Percentiles rank a stretch among this genome's conserved stretches.
phyloP scores from a whole-genome alignment of 2,888 invertebrate genomes.

The Leucophora obtusa region DNA sequence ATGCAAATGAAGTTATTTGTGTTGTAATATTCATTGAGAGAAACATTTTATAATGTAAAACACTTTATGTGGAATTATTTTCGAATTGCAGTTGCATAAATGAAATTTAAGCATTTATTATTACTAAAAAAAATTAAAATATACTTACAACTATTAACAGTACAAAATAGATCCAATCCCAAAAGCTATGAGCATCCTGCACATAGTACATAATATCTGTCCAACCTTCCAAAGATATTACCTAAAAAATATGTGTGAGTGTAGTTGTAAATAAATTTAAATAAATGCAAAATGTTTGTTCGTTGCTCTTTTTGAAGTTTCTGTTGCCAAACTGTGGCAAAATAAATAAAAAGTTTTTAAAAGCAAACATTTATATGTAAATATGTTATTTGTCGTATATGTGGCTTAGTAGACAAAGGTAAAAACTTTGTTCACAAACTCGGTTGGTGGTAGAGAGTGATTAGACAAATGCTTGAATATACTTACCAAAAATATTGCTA shows the following conservation, averaged over 20 bases:
- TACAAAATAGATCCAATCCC: conserved; percentile 99
- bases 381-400: conserved; percentile 19
- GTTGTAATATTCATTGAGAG: not conserved
- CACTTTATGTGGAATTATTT: not conserved
- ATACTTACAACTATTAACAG: conserved; percentile 97
- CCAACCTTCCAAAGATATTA: conserved; percentile 99
- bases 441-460: conserved; percentile 8
- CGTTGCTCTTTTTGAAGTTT: conserved; percentile 17
- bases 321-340: not conserved
- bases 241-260: conserved; percentile 81
- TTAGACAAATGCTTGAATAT: not conserved
- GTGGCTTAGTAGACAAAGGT: not conserved
- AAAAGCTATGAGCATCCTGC: conserved; percentile 99
- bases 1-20: not conserved
- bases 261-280: not conserved
- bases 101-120: not conserved
- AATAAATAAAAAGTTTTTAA: conserved; percentile 2
- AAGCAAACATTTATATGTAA: conserved; percentile 39
- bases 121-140: not conserved
- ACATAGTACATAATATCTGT: conserved; percentile 99
- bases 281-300: not conserved
- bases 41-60: not conserved
- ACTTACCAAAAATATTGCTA: conserved; percentile 99
- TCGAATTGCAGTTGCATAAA: not conserved
- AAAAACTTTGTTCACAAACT: conserved; percentile 41